These are phyloP conservation scores for Ferrisia virgata DNA, from an alignment of 2,888 invertebrate species.

Conservation along the genomic window DNA sequence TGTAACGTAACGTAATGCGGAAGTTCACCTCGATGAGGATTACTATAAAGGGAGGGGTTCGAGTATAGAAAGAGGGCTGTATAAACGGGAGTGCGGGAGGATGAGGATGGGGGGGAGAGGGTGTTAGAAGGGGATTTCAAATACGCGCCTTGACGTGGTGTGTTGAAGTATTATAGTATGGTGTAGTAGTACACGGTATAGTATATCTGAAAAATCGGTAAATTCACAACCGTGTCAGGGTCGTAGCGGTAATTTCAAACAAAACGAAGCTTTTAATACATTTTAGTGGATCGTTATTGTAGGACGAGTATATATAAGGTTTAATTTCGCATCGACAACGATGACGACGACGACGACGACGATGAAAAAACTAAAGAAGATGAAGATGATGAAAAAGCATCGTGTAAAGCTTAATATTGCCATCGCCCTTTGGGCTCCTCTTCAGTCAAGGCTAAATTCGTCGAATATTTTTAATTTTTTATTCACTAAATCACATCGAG, in stretches of 20 bases:
- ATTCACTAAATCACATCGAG: neutral
- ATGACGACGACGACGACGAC: neutral
- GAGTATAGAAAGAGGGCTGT: no score
- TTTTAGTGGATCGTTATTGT: neutral
- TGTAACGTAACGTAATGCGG: conserved; percentile 3
- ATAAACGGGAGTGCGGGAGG: neutral
- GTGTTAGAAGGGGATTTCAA: neutral
- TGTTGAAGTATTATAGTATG: neutral
- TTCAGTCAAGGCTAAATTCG: neutral
- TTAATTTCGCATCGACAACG: neutral
- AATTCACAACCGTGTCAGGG: conserved; percentile 27
- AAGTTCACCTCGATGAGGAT: neutral
- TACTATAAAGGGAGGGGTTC: neutral
- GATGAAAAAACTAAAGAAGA: no score
- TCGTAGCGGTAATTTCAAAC: conserved; percentile 10
- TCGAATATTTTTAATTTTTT: neutral
- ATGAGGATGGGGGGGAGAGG: neutral
- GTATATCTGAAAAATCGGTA: conserved; percentile 1
- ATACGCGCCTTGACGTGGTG: neutral
- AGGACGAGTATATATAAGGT: no score
- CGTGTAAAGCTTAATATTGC: neutral
- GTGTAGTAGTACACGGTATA: neutral
- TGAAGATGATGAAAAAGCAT: neutral
- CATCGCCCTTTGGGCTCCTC: conserved; percentile 2
- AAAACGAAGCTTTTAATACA: conserved; percentile 1